These are phyloP conservation scores for Scaptomyza parva DNA, from an alignment of 2,888 invertebrate species.

Conservation along the genomic window DNA sequence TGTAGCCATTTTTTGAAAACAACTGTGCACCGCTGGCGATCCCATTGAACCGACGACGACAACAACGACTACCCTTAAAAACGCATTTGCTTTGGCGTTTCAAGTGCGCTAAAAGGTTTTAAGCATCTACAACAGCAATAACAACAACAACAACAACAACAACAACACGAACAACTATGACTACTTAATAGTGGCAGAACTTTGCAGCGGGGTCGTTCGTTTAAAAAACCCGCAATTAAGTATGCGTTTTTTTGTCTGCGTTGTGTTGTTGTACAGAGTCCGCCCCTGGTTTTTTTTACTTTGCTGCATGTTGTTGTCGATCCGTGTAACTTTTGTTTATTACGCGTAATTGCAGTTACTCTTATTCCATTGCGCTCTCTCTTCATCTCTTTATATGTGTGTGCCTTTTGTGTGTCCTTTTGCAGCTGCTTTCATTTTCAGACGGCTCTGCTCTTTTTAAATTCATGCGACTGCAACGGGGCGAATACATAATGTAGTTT, in stretches of 20 bases:
- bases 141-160: constrained; percentile 1
- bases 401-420: constrained; percentile 62
- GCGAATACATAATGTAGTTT: constrained; percentile 66
- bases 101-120: constrained; percentile 77
- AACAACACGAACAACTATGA: constrained; percentile 3
- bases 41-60: constrained; percentile 28
- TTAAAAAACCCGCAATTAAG: constrained; percentile 82
- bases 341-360: constrained; percentile 81
- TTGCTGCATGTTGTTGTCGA: constrained; percentile 36
- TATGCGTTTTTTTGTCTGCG: constrained; percentile 65
- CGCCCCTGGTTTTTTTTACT: constrained; percentile 41
- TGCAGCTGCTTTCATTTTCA: constrained; percentile 71
- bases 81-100: constrained; percentile 48
- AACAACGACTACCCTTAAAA: constrained; percentile 55
- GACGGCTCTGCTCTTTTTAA: constrained; percentile 47
- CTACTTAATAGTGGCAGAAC: constrained; percentile 11
- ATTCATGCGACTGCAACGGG: constrained; percentile 29
- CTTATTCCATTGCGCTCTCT: constrained; percentile 37
- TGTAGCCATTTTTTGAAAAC: constrained; percentile 68
- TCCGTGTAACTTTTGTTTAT: constrained; percentile 81
- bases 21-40: constrained; percentile 59
- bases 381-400: constrained; percentile 36
- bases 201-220: constrained; percentile 61
- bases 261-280: constrained; percentile 18
- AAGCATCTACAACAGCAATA: constrained; percentile 1